Evolutionary conservation across 1,140 invertebrate species (phyloP).

Genomic region (Agrypnia vestita): DNA sequence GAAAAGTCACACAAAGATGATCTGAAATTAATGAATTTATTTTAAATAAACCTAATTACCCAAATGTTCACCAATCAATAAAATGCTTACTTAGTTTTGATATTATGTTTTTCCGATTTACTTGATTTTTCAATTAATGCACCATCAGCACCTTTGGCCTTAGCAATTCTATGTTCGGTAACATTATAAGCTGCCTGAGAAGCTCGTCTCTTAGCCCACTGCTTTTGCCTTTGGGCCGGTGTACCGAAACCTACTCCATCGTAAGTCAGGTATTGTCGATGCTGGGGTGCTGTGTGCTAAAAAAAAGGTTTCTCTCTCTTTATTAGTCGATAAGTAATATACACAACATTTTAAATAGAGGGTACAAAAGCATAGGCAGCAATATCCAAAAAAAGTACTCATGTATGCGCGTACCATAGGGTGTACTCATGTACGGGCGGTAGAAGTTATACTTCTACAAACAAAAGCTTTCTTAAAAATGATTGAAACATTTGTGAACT

Average conservation of each 20-base stretch:
- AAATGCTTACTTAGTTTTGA: constrained; percentile 79
- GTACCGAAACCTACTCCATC: constrained; percentile 86
- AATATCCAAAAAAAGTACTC: no score
- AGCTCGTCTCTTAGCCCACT: constrained; percentile 81
- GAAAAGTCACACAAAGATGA: no score
- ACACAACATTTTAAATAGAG: no score
- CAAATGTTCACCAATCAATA: no score
- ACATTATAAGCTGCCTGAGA: constrained; percentile 84
- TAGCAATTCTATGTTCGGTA: constrained; percentile 81
- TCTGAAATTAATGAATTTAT: no score
- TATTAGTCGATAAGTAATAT: background rate
- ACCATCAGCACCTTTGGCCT: constrained; percentile 78
- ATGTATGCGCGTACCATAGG: no score
- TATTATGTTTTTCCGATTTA: constrained; percentile 77
- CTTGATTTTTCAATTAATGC: constrained; percentile 79
- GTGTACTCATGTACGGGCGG: no score
- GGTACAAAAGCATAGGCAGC: no score
- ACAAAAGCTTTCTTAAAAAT: no score
- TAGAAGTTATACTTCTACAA: no score
- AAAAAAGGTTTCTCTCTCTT: background rate
- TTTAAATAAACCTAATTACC: no score
- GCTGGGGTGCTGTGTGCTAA: constrained; percentile 89
- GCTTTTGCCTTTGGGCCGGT: constrained; percentile 83
- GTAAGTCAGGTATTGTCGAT: constrained; percentile 88
- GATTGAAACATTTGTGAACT: no score